Evolutionary conservation across 2,113 vertebrate genomes (phyloP).

Genomic region (Halcyon malimbica): DNA sequence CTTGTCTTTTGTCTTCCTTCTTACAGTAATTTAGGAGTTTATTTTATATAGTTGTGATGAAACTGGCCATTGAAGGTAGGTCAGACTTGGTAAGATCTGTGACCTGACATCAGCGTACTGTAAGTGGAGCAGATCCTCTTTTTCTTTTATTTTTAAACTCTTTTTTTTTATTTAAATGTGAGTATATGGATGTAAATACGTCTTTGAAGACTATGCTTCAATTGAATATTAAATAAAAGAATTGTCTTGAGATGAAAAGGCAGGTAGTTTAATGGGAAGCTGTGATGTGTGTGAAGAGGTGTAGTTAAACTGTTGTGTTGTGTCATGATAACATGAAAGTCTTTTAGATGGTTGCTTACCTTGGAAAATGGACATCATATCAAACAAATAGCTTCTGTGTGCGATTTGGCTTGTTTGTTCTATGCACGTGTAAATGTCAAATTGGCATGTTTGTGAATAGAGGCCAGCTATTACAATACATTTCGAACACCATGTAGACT

Average conservation of each 20-base stretch:
- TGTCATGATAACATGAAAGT: not conserved
- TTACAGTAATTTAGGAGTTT: not conserved
- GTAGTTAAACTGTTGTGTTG: not conserved
- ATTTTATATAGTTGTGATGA: not conserved
- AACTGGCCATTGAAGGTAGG: not conserved
- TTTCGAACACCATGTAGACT: not conserved
- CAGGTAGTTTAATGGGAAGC: not conserved
- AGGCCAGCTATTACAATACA: not conserved
- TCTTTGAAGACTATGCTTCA: not conserved
- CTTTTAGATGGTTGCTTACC: not conserved
- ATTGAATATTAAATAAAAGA: not conserved
- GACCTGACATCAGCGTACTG: not conserved
- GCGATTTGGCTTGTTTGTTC: not conserved
- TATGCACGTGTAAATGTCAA: not conserved
- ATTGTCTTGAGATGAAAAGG: not conserved
- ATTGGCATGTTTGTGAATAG: not conserved
- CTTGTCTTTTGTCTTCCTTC: not conserved
- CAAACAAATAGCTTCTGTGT: not conserved
- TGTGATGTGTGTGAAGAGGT: not conserved
- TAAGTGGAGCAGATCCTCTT: not conserved
- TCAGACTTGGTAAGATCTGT: not conserved
- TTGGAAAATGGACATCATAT: not conserved
- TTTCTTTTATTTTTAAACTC: not conserved
- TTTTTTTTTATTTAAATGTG: not conserved
- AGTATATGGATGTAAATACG: not conserved